Evolutionary conservation across 2,113 vertebrate genomes (phyloP), one percentile per base, ranked within the genome.

Genomic region (Melanerpes formicivorus): DNA sequence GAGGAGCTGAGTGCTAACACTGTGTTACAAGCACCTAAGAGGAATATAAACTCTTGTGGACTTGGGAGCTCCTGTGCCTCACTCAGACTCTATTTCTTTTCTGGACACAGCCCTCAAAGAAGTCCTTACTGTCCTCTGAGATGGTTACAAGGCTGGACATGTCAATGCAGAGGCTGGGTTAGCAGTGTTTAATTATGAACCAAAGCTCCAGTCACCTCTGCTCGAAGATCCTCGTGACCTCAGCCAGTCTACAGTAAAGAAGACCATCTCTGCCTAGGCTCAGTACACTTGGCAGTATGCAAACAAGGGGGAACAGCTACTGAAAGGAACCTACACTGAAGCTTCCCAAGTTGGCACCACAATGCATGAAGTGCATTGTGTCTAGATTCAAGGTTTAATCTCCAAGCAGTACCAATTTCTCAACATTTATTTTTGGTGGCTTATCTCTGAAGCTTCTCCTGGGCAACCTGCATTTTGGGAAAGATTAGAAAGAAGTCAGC

Each of bases 61-160:
- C 2, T 8, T 22, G 14, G 66, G 15, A 82, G 2, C 19, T 26
- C 17, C 22, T 34, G 54, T 0, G 58, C 18, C 5, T 4, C 29
- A 15, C 25, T 23, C 48, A 48, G 23, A 6, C 30, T 44, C 55
- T 18, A 9, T 23, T 55, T 6, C 54, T 79, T n/a, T 23, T 29
- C 40, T 22, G 44, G 32, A 14, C 63, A n/a, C 48, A 21, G 11
- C 18, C 17, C 30, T 26, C 10, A 12, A 9, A 62, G 13, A 62
- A 9, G 17, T 9, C 22, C 27, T 64, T 14, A 0, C 0, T 30
- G 7, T 6, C 58, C 87, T 54, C 42, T 0, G 0, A 32, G 34
- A 6, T 0, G 3, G 16, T 15, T 11, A 4, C 40, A 19, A 42
- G 62, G 58, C 65, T 84, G n/a, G 18, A 2, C 3, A 5, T 1